Evolutionary conservation across 2,888 invertebrate genomes (phyloP).

Genomic region (Athalia cordata): DNA sequence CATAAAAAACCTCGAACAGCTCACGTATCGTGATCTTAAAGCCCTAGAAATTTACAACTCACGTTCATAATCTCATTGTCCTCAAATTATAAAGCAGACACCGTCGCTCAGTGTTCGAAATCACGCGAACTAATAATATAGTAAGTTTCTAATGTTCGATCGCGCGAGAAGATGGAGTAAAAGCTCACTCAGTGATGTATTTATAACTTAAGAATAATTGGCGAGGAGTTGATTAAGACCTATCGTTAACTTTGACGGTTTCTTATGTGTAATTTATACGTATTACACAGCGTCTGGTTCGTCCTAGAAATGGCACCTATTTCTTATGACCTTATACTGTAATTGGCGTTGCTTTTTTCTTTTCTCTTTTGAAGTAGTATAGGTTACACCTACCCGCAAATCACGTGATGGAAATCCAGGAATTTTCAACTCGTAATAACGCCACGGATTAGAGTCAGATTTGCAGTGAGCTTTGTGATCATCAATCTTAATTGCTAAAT

Average conservation of each 20-base stretch:
- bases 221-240: constrained; percentile 8
- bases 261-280: neutral
- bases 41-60: too few relatives aligned
- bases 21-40: too few relatives aligned
- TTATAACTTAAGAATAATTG: neutral
- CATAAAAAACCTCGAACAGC: too few relatives aligned
- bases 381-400: neutral
- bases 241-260: constrained; percentile 1
- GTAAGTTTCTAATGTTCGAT: neutral
- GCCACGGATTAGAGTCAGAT: neutral
- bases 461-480: neutral
- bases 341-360: neutral
- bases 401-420: too few relatives aligned
- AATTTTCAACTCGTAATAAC: neutral
- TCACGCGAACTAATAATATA: too few relatives aligned
- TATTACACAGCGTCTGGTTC: neutral
- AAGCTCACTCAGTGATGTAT: neutral
- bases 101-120: too few relatives aligned
- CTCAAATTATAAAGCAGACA: too few relatives aligned
- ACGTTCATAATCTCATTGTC: too few relatives aligned
- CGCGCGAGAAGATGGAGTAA: neutral
- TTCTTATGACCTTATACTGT: neutral
- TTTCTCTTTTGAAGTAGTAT: neutral
- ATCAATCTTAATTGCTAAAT: constrained; percentile 39
- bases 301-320: neutral